Percentiles rank a stretch among this genome's conserved stretches.
These are phyloP conservation scores for Sprattus sprattus DNA, from an alignment of 2,113 vertebrate species.

Conservation along the genomic window DNA sequence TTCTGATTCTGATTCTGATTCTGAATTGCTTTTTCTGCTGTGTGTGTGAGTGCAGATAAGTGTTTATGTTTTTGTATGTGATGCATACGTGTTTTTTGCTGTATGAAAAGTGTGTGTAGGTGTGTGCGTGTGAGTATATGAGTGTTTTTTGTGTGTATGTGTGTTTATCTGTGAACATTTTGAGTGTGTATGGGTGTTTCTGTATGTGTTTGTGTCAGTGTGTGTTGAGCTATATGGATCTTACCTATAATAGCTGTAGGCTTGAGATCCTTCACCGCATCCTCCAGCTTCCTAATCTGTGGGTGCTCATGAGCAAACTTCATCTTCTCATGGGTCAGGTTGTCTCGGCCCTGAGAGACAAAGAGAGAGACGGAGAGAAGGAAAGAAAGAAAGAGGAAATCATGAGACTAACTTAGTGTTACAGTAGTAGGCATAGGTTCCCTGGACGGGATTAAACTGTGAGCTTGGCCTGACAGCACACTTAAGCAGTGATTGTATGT, in stretches of 20 bases:
- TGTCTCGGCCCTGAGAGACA: constrained; percentile 77
- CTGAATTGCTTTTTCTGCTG: too few species aligned
- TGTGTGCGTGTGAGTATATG: not conserved
- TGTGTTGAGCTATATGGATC: not conserved
- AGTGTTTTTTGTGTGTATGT: not conserved
- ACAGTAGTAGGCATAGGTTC: too few species aligned
- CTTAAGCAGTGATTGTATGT: too few species aligned
- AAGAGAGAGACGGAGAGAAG: not conserved
- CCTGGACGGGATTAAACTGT: too few species aligned
- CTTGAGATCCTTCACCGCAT: constrained; percentile 82
- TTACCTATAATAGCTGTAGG: constrained; percentile 94
- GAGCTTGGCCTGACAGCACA: too few species aligned
- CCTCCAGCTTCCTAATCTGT: constrained; percentile 85
- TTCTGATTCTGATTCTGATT: too few species aligned
- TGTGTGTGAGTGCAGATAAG: not conserved
- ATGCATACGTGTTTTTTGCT: not conserved
- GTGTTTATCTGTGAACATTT: not conserved
- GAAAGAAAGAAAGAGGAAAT: not conserved
- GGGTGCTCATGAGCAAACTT: constrained; percentile 85
- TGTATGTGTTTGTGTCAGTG: not conserved
- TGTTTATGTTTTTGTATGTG: not conserved
- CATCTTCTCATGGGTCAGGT: constrained; percentile 86
- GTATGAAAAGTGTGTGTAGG: not conserved
- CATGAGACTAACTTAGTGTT: not conserved
- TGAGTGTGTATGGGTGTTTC: not conserved